Base-by-base conservation (phyloP, 2,888 invertebrate species). In the Meiosimyza decipiens region DNA sequence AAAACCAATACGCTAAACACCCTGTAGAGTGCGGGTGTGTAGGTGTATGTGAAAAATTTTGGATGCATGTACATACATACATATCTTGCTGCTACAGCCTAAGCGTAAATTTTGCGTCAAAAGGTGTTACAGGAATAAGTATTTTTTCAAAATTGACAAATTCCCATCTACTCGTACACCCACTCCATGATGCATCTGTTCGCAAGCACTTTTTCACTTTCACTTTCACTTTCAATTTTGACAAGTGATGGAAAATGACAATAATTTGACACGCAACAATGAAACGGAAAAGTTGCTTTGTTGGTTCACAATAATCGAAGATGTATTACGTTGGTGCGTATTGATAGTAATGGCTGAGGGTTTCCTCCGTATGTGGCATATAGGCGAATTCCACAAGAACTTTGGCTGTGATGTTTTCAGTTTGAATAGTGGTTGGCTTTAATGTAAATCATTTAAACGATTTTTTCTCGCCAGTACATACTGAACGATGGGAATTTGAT, bases 181-280 rank as follows among this genome's bases (percentile, higher is more conserved):
- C 28, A 57, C 6, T 57, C 57, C 6, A 22, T 18, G 15, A 57
- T 57, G 16, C 12, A 13, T 28, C 28, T 12, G 11, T 28, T 40
- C 40, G 40, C 40, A 15, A 57, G 22, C 22, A 15, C 15, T 57
- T 28, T 57, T 57, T 57, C 28, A 16, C 12, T 55, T 55, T 57
- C 28, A 16, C 12, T 55, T 55, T 55, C 22, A 57, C 57, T 28
- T 57, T 57, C 28, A 57, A 40, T 40, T 57, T 57, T 57, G 57
- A 28, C 57, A 57, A 57, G 22, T 57, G 57, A 57, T 57, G 57
- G 57, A 57, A 57, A 57, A 57, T 57, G 57, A 28, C 28, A 57
- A 18, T 57, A 28, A 57, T 57, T 57, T 57, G 28, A 57, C 22
- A 57, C 22, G 57, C 40, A 40, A 40, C 40, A 40, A 40, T 9